These are phyloP conservation scores for Cygnus atratus DNA, from an alignment of 2,113 vertebrate species.

Conservation along the genomic window DNA sequence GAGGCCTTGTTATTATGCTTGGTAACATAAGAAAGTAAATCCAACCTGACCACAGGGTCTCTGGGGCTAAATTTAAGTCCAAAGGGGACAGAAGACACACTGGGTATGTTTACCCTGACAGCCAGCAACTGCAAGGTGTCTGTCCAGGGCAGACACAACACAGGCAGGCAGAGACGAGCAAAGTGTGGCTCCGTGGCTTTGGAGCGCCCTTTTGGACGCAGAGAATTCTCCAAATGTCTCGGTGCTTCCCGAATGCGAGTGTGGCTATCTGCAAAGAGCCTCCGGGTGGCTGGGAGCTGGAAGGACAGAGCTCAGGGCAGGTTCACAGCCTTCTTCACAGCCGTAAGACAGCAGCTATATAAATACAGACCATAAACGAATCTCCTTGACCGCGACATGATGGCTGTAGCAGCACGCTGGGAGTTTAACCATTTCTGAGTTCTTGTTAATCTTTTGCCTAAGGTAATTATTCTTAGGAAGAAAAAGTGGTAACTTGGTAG, in stretches of 20 bases:
- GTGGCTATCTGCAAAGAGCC: accelerated
- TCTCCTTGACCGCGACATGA: not conserved
- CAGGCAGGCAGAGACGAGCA: accelerated
- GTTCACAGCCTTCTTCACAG: not conserved
- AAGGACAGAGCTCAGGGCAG: not conserved
- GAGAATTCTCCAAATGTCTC: not conserved
- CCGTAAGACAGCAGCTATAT: accelerated
- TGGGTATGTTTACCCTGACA: not conserved
- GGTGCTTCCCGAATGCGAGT: not conserved
- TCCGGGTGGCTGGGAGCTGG: not conserved
- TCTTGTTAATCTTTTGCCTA: not conserved
- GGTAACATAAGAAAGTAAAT: not conserved
- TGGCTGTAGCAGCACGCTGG: not conserved
- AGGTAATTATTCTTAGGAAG: not conserved
- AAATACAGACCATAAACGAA: not conserved
- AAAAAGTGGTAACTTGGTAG: not conserved
- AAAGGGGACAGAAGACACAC: not conserved
- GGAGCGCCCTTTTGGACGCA: too few species aligned
- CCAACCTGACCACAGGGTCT: not conserved
- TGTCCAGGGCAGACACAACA: not conserved
- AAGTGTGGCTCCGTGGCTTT: not conserved
- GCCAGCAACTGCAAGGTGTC: not conserved
- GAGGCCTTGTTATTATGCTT: not conserved
- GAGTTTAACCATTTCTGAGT: not conserved
- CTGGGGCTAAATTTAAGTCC: not conserved